A percentile compares a stretch with the other conserved stretches of the same genome.
phyloP scores from a whole-genome alignment of 2,113 vertebrate species.

The pig (Sus scrofa) region T2T-Sscrofa CM000826.6:93223501-93224000 shows the following conservation, averaged over 20 bases:
- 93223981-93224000: constrained; percentile 1
- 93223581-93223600: constrained; percentile 4
- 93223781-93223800: neutral
- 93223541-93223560: neutral
- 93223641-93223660: neutral
- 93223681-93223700: neutral
- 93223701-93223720: neutral
- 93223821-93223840: neutral
- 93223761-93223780: neutral
- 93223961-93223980: neutral
- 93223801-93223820: neutral
- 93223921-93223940: neutral
- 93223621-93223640: constrained; percentile 27
- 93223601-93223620: neutral
- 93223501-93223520: neutral
- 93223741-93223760: neutral
- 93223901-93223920: constrained; percentile 14
- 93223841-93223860: constrained; percentile 12
- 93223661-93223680: neutral
- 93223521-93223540: neutral
- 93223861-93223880: neutral
- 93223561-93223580: constrained; percentile 6
- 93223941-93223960: neutral
- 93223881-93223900: constrained; percentile 31
- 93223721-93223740: neutral